These are phyloP conservation scores for Lamprotornis superbus DNA, from an alignment of 2,113 vertebrate species.

Conservation along the genomic window DNA sequence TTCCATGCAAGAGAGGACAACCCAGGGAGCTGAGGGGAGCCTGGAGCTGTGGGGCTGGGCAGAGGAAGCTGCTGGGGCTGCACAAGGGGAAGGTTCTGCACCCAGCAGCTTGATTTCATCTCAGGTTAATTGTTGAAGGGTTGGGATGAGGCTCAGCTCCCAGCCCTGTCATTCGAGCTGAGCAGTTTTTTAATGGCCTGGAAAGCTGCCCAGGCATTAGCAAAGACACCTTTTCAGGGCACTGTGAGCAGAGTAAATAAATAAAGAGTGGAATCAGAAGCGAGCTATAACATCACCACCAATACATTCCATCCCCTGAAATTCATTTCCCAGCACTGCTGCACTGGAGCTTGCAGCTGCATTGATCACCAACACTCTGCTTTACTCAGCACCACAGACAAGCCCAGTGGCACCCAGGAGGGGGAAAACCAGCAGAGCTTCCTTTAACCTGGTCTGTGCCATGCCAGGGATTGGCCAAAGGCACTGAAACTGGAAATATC, in stretches of 20 bases:
- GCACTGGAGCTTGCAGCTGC: not conserved
- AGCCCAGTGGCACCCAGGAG: not conserved
- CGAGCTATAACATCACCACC: not conserved
- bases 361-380: not conserved
- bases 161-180: not conserved
- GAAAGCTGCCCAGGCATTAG: not conserved
- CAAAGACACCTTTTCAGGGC: slow-evolving; percentile 9
- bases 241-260: not conserved
- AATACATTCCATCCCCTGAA: not conserved
- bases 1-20: not conserved
- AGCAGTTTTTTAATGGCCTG: slow-evolving; percentile 26
- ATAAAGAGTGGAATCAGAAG: slow-evolving; percentile 24
- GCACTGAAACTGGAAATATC: not conserved
- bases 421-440: not conserved
- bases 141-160: slow-evolving; percentile 1
- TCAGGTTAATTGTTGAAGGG: slow-evolving; percentile 27
- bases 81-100: rapidly evolving
- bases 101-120: not conserved
- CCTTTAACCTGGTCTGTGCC: not conserved
- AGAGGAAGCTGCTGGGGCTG: not conserved
- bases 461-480: not conserved
- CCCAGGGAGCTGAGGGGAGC: not conserved
- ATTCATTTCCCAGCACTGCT: not conserved
- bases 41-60: not conserved
- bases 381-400: not conserved